Evolutionary conservation across 2,797 vertebrate genomes (phyloP), one percentile per base, ranked within the genome.

Genomic region (Apogon hyalosoma): DNA sequence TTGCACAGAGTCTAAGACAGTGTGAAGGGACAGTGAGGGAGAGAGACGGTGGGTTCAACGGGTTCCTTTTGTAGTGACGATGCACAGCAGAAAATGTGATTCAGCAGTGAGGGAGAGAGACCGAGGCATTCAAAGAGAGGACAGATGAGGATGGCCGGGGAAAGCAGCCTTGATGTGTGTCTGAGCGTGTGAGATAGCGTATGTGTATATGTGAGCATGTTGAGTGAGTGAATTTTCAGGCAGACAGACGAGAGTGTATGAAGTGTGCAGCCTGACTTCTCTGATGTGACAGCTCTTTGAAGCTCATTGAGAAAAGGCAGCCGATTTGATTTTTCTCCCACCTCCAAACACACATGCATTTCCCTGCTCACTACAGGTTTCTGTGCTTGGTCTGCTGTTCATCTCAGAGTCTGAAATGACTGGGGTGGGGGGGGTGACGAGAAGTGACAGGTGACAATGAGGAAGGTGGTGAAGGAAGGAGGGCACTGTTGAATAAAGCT

Each of bases 271-370:
- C 50, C n/a, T 53, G 0, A 12, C 9, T 12, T 54, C 76, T 78
- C 65, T 79, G 71, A 83, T 69, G 75, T 60, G 75, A 87, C 63
- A 56, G 68, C 55, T 63, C 79, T 84, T 79, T 88, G 80, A 84
- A 79, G 73, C 79, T 79, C 63, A 75, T 72, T 86, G 82, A 84
- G 76, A 79, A 74, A 82, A 77, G 57, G 66, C 52, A 73, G 79
- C 11, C 28, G 11, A 59, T 65, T 49, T 10, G 56, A 64, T 51
- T 33, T 61, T 58, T 3, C 8, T 13, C 16, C 33, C 57, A 12
- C 42, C 49, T 65, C 57, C 58, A 45, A 11, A 10, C 49, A 69
- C 40, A 63, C 38, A 19, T 14, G 5, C 36, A 0, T 11, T 58
- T 64, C 42, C 48, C 62, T 72, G 56, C 43, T 67, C 61, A 51